phyloP scores from a whole-genome alignment of 2,797 vertebrate genomes.

The Prunella strophiata region DNA sequence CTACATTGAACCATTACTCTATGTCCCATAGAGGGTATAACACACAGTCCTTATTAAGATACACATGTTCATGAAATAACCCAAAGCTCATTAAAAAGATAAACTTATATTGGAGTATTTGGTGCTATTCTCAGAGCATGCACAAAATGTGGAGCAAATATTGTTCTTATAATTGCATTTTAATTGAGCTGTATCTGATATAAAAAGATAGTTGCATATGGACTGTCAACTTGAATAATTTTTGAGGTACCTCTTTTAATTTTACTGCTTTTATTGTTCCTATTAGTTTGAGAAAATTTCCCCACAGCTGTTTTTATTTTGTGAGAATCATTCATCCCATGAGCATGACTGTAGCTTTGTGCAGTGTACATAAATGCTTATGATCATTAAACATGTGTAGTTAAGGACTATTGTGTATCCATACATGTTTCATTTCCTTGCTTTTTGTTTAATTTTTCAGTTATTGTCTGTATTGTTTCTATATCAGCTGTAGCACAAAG shows the following conservation, averaged over 20 bases:
- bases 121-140: constrained; percentile 41
- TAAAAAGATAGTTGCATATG: constrained; percentile 59
- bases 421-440: constrained; percentile 58
- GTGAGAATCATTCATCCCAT: constrained; percentile 75
- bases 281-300: constrained; percentile 73
- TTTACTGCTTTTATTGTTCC: constrained; percentile 77
- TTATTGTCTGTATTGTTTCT: constrained; percentile 41
- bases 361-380: constrained; percentile 74
- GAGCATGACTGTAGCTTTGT: constrained; percentile 68
- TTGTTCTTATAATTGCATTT: constrained; percentile 67
- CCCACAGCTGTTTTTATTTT: constrained; percentile 80
- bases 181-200: constrained; percentile 64
- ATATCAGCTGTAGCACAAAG: constrained; percentile 41
- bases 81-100: constrained; percentile 64
- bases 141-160: constrained; percentile 64
- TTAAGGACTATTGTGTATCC: constrained; percentile 72
- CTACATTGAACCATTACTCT: constrained; percentile 22
- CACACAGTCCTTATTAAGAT: constrained; percentile 39
- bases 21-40: constrained; percentile 57
- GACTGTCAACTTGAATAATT: constrained; percentile 68
- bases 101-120: constrained; percentile 38
- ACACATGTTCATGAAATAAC: constrained; percentile 25
- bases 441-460: constrained; percentile 69
- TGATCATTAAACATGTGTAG: constrained; percentile 78
- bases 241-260: constrained; percentile 77